Conservation (phyloP, 2,113 vertebrate species). For the Pygoscelis antarcticus region DNA sequence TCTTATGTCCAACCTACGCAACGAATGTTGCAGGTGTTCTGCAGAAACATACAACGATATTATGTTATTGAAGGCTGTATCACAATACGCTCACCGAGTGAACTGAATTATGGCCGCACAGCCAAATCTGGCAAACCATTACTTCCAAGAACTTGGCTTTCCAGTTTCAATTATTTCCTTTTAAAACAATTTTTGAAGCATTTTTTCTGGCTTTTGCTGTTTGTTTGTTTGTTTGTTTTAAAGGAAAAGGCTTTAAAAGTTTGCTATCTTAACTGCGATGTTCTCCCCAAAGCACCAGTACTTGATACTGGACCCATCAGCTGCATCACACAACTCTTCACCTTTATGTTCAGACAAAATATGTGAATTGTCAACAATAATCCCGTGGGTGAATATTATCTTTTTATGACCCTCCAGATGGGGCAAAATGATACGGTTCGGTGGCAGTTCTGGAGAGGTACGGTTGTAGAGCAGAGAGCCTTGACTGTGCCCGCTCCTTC, state of each 20-base stretch:
- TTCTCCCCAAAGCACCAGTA: neutral
- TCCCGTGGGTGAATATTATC: neutral
- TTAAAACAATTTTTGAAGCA: neutral
- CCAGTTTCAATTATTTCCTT: neutral
- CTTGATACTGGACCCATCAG: neutral
- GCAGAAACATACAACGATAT: neutral
- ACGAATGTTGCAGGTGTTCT: neutral
- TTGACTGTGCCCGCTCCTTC: neutral
- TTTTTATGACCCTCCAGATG: neutral
- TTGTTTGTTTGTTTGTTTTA: neutral
- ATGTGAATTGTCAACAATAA: neutral
- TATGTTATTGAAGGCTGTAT: neutral
- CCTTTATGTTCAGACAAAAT: neutral
- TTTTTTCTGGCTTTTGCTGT: neutral
- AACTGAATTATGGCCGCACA: neutral
- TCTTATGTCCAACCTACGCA: neutral
- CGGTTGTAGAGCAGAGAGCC: neutral
- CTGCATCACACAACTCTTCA: neutral
- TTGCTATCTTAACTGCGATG: neutral
- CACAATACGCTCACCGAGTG: neutral
- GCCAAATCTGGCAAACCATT: neutral
- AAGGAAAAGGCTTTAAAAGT: neutral
- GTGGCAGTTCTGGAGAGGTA: neutral
- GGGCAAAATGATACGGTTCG: neutral
- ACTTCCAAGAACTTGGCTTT: neutral